Percentiles rank a stretch among this genome's conserved stretches.
Conservation (phyloP, 2,797 vertebrate genomes). For the Tokudaia tokunoshimensis region DNA sequence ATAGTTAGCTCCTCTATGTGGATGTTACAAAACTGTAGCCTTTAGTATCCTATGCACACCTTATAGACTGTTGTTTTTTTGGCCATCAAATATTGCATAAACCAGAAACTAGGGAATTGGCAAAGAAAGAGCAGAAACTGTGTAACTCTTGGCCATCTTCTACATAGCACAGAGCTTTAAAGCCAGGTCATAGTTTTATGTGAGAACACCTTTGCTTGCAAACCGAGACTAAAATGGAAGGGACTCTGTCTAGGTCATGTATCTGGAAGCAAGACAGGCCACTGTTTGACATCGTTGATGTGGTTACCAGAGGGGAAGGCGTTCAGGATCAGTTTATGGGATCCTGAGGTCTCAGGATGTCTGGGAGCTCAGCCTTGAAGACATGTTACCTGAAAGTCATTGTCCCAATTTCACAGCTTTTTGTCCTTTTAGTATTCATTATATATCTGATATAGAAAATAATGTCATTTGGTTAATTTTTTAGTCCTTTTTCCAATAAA, state of each 20-base stretch:
- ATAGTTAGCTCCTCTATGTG: background rate
- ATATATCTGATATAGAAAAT: background rate
- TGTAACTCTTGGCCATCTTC: background rate
- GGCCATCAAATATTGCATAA: background rate
- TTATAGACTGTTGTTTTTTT: background rate
- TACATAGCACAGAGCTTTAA: background rate
- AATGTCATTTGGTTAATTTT: background rate
- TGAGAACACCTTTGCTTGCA: background rate
- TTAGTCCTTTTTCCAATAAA: constrained; percentile 20
- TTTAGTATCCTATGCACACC: background rate
- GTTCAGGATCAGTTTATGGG: background rate
- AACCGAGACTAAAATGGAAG: background rate
- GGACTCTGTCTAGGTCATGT: background rate
- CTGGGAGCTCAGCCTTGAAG: background rate
- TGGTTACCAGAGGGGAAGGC: background rate
- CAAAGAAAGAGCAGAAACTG: background rate
- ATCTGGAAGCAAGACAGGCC: background rate
- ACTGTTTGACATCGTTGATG: background rate
- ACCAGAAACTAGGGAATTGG: background rate
- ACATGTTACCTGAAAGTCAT: background rate
- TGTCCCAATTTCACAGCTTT: background rate
- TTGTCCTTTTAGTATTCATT: constrained; percentile 35
- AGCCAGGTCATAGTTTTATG: background rate
- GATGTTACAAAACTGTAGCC: background rate
- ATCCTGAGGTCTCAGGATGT: background rate